Conservation (phyloP, 2,888 invertebrate species). For the Anorthoa munda region DNA sequence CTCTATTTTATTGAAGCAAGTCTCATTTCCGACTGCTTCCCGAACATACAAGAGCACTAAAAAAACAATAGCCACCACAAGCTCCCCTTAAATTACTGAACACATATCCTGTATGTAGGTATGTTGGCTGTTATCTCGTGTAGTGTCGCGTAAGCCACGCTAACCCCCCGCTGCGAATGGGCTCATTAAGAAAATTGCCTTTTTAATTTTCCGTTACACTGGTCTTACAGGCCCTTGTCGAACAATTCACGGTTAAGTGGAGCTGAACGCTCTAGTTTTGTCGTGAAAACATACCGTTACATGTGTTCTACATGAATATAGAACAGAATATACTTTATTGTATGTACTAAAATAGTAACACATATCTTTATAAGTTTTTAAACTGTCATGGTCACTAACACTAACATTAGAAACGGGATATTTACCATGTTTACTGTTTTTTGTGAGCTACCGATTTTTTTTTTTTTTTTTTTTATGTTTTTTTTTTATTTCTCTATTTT, state of each 20-base stretch:
- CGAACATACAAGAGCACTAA: neutral
- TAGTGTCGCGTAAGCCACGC: slow-evolving; percentile 66
- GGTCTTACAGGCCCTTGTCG: slow-evolving; percentile 67
- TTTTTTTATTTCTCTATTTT: no score
- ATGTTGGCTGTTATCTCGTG: slow-evolving; percentile 50
- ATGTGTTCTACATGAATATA: slow-evolving; percentile 30
- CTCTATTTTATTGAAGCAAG: no score
- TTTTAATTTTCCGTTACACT: slow-evolving; percentile 86
- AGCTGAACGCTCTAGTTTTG: slow-evolving; percentile 66
- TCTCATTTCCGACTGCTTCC: neutral
- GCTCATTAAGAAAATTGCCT: slow-evolving; percentile 86
- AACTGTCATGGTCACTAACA: no score
- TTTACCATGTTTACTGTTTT: no score
- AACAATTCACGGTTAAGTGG: slow-evolving; percentile 71
- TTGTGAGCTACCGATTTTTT: no score
- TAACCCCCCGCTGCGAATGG: slow-evolving; percentile 76
- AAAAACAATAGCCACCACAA: slow-evolving; percentile 6
- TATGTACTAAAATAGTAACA: no score
- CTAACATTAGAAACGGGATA: no score
- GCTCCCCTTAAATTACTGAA: slow-evolving; percentile 35
- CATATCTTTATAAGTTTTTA: no score
- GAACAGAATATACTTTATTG: no score
- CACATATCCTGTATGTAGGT: slow-evolving; percentile 44
- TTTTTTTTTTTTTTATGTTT: no score
- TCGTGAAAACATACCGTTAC: slow-evolving; percentile 50